These are phyloP conservation scores for Dipodomys ordii DNA, from an alignment of 2,113 vertebrate genomes.

Conservation along the genomic window DNA sequence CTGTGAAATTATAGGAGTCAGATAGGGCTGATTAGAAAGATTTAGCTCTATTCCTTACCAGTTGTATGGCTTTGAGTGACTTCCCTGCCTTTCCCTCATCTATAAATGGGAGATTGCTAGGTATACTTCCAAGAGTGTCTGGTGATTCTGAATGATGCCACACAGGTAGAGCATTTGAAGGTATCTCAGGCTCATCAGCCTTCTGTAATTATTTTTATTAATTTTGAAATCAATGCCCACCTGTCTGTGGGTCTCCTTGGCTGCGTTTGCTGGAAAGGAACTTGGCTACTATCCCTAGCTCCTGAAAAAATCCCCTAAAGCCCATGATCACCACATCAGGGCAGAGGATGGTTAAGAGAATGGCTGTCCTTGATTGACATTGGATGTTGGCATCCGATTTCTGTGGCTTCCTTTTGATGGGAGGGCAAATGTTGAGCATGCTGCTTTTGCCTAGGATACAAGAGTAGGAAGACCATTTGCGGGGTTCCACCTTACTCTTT, in stretches of 20 bases:
- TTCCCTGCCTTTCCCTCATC: neutral
- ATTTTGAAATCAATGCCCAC: neutral
- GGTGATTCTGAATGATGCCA: neutral
- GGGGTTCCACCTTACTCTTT: neutral
- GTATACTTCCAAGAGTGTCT: rapidly evolving
- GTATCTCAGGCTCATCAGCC: neutral
- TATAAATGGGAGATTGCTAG: neutral
- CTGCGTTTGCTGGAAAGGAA: neutral
- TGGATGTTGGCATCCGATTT: neutral
- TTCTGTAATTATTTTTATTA: neutral
- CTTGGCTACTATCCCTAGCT: neutral
- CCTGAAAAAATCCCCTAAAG: neutral
- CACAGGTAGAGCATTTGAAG: neutral
- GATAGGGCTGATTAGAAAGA: neutral
- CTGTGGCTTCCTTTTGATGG: neutral
- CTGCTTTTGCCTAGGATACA: neutral
- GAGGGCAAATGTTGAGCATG: neutral
- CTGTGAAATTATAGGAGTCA: neutral
- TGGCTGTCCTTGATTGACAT: neutral
- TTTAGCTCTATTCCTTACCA: neutral
- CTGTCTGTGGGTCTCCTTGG: neutral
- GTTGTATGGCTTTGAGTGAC: neutral
- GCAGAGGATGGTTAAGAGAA: neutral
- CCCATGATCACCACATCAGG: neutral
- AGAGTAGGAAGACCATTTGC: neutral